A percentile compares a stretch with the other conserved stretches of the same genome.
Evolutionary conservation across 2,113 vertebrate genomes (phyloP).

Genomic region (Phylloscopus whistleri): DNA sequence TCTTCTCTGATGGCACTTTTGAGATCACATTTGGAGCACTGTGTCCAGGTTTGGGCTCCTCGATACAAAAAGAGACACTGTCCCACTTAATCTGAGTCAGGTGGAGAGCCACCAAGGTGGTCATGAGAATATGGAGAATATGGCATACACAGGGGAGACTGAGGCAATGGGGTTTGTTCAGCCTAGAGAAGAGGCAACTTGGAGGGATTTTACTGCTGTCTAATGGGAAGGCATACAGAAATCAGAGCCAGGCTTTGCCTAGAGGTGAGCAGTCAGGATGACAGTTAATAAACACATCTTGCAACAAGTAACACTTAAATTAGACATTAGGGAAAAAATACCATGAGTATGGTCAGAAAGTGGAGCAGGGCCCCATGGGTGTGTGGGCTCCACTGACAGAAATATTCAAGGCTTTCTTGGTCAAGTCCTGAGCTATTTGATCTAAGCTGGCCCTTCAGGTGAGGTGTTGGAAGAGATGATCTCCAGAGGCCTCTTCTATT

Average conservation of each 20-base stretch:
- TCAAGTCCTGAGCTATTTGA: neutral
- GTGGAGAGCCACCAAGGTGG: neutral
- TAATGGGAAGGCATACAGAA: neutral
- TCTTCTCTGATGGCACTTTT: neutral
- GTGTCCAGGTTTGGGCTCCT: neutral
- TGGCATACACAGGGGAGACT: fast-evolving
- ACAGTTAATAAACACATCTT: neutral
- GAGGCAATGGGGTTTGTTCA: neutral
- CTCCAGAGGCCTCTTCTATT: neutral
- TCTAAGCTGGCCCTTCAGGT: neutral
- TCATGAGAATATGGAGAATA: neutral
- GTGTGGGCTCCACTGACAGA: neutral
- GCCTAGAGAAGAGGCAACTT: neutral
- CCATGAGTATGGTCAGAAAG: neutral
- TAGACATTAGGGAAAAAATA: neutral
- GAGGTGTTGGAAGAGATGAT: neutral
- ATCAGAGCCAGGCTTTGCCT: neutral
- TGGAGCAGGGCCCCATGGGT: neutral
- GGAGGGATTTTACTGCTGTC: neutral
- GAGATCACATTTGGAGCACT: neutral
- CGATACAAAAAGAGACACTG: neutral
- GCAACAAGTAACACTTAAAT: neutral
- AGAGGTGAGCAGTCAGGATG: neutral
- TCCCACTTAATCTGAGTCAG: neutral
- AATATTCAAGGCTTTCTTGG: neutral